Evolutionary conservation across 2,797 vertebrate genomes (phyloP), one percentile per base, ranked within the genome.

Genomic region (Salarias fasciatus): DNA sequence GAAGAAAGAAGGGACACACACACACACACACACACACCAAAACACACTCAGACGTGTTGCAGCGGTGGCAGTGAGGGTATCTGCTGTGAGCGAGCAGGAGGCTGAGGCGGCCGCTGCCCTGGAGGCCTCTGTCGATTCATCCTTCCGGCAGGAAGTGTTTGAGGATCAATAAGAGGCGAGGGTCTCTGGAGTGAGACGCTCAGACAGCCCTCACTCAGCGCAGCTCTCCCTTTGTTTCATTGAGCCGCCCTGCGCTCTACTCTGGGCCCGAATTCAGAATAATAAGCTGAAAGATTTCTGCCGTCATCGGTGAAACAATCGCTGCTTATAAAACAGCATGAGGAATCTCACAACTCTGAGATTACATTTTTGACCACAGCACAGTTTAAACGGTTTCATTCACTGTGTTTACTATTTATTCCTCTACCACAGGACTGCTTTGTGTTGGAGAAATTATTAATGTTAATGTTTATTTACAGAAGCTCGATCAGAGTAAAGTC

Each of bases 81-180:
- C 45, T 65, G 64, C n/a, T n/a, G n/a, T 57, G 48, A 50, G 60
- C 42, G 53, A 69, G 69, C 45, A 57, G 67, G 62, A 80, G 77
- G 51, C 24, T 69, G 69, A 72, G 48, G 74, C 11, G 13, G 12
- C 65, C 61, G 24, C 69, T 51, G 58, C 68, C 72, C 69, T 56
- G 18, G 38, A 70, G 81, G 67, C 47, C 73, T 46, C 14, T 0
- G 61, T 81, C 72, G 44, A 86, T 86, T 88, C 77, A 71, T 86
- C 78, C 87, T 87, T 90, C 88, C 79, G 84, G 83, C 84, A 91
- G 87, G 88, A 90, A 89, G 80, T 80, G 73, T 82, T 72, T 61
- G 44, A 69, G 58, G 82, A 91, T 92, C 90, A 90, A 92, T 92
- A 86, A 58, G 79, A 75, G 51, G 80, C 62, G 54, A 69, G 74